Evolutionary conservation across 2,797 vertebrate genomes (phyloP).

Genomic region (Pipistrellus kuhlii): DNA sequence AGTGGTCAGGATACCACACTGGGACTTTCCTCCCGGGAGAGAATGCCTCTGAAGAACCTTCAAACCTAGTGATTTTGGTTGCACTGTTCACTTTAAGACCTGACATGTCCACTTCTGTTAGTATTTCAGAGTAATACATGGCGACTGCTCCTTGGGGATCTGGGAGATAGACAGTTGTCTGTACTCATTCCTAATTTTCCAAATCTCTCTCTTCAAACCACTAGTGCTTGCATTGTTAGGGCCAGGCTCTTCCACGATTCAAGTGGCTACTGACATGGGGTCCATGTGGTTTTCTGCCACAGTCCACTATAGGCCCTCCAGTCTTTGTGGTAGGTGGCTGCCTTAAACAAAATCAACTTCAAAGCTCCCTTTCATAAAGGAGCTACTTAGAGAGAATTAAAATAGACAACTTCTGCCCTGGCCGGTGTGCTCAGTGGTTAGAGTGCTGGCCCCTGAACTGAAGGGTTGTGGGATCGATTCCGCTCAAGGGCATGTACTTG

Average conservation of each 20-base stretch:
- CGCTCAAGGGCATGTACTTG: too few species aligned
- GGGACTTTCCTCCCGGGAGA: slow-evolving; percentile 36
- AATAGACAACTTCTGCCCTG: slow-evolving; percentile 14
- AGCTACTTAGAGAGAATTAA: slow-evolving; percentile 59
- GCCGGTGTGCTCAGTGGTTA: too few species aligned
- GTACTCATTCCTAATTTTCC: slow-evolving; percentile 42
- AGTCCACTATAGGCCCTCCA: not conserved
- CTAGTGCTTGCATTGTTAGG: slow-evolving; percentile 24
- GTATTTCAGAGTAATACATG: slow-evolving; percentile 39
- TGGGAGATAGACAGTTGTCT: slow-evolving; percentile 53
- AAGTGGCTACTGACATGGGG: not conserved
- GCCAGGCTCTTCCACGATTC: slow-evolving; percentile 3
- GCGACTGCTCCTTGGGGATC: not conserved
- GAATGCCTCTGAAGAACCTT: slow-evolving; percentile 41
- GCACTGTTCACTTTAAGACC: slow-evolving; percentile 43
- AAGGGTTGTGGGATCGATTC: too few species aligned
- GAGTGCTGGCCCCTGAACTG: too few species aligned
- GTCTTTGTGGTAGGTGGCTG: slow-evolving; percentile 48
- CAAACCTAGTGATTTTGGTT: slow-evolving; percentile 23
- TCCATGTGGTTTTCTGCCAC: slow-evolving; percentile 8
- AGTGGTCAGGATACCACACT: slow-evolving; percentile 57
- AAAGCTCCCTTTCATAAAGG: slow-evolving; percentile 71
- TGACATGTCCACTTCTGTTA: slow-evolving; percentile 45
- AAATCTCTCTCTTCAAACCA: slow-evolving; percentile 50
- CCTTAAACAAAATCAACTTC: slow-evolving; percentile 72